Evolutionary conservation across 2,888 invertebrate species (phyloP), one percentile per base, ranked within the genome.

Genomic region (Phortica okadai): DNA sequence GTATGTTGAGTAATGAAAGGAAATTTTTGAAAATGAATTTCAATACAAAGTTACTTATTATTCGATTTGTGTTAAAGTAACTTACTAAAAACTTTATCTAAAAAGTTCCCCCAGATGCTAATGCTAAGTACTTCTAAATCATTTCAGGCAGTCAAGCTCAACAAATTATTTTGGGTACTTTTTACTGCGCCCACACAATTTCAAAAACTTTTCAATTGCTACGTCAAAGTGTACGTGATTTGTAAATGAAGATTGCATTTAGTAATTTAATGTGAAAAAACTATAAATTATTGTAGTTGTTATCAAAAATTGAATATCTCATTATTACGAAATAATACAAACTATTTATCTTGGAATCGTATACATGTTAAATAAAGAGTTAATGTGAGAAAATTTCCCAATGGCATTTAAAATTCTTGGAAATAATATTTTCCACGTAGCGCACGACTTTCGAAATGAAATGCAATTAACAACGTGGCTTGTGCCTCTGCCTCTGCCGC

Each of bases 361-460:
- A 1, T 33, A 33, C 33, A 33, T 33, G 33, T 33, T 33, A 5
- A 33, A 33, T 1, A 33, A 33, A 33, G 33, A 33, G 33, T 33
- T 33, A 33, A 33, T 33, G 4, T 33, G 33, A 33, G 33, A 33
- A 42, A 41, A 66, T 21, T 66, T 11, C 66, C 66, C 66, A 42
- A 4, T 66, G 66, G 42, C 11, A 41, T 41, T 41, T 42, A 10
- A 16, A n/a, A 66, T 66, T 14, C 66, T 66, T 42, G 66, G 66
- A 66, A 66, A 66, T 41, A 33, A 11, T 33, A 41, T 66, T 66
- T 66, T 66, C 66, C 66, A 66, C 41, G 21, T 6, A 14, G 42
- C 66, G 66, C 66, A 42, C 66, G 66, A 66, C 62, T 21, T 62
- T 62, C 10, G 33, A 25, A 10, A 42, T 41, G 42, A 41, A 66